These are phyloP conservation scores for Cavia aperea DNA, from an alignment of 2,113 vertebrate genomes.

Conservation along the genomic window DNA sequence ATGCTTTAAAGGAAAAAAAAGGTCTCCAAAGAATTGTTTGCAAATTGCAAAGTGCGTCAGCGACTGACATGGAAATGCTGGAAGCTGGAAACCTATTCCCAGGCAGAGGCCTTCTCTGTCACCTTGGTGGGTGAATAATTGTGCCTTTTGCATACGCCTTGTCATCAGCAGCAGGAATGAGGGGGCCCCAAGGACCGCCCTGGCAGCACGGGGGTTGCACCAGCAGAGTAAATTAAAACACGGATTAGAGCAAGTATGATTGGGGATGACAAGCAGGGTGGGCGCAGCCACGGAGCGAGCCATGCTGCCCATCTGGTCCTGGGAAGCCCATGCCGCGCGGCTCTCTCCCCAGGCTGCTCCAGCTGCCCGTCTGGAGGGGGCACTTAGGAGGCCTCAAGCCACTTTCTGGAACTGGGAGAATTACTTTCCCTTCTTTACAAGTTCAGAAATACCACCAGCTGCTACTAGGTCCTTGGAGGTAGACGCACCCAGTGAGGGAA, in stretches of 20 bases:
- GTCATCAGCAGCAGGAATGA: constrained; percentile 91
- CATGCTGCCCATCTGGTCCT: constrained; percentile 88
- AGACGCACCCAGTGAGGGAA: no score
- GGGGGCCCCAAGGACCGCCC: constrained; percentile 90
- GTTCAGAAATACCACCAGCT: constrained; percentile 58
- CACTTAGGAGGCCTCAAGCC: constrained; percentile 70
- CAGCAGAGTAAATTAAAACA: constrained; percentile 96
- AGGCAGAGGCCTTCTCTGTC: constrained; percentile 87
- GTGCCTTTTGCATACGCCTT: constrained; percentile 92
- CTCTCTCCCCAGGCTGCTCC: constrained; percentile 72
- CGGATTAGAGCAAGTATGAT: constrained; percentile 90
- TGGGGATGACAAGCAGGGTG: constrained; percentile 91
- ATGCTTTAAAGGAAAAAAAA: constrained; percentile 65
- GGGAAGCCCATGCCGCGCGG: constrained; percentile 76
- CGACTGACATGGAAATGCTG: constrained; percentile 84
- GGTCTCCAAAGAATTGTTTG: constrained; percentile 89
- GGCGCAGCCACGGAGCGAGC: constrained; percentile 79
- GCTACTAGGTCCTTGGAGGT: constrained; percentile 56
- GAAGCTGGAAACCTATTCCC: constrained; percentile 83
- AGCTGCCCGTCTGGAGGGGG: constrained; percentile 74
- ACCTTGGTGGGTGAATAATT: constrained; percentile 93
- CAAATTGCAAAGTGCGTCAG: constrained; percentile 83
- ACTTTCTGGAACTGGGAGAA: constrained; percentile 64
- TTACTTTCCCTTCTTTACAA: constrained; percentile 55
- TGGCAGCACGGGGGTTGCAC: constrained; percentile 85